A percentile compares a stretch with the other conserved stretches of the same genome.
These are phyloP conservation scores for Bhutanitis thaidina DNA, from an alignment of 2,888 invertebrate genomes.

Conservation along the genomic window DNA sequence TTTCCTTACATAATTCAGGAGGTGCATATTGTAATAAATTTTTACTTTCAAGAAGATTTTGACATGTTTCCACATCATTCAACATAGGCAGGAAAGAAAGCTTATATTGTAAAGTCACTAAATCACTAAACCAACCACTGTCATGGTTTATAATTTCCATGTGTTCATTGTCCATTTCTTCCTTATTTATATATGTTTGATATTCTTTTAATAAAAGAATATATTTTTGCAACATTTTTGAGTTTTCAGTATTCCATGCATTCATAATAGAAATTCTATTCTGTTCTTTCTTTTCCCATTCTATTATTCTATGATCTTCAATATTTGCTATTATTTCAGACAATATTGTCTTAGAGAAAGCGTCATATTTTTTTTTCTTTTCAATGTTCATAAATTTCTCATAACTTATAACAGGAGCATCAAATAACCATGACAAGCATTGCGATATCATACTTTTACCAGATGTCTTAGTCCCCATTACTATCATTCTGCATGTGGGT, in stretches of 20 bases:
- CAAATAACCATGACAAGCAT: conserved; percentile 75
- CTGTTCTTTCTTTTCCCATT: conserved; percentile 59
- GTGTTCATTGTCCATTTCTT: conserved; percentile 19
- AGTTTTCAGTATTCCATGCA: conserved; percentile 49
- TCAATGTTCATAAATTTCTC: conserved; percentile 38
- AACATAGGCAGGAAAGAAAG: conserved; percentile 48
- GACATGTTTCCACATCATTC: conserved; percentile 45
- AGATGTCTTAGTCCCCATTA: conserved; percentile 80
- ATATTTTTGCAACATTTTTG: conserved; percentile 37
- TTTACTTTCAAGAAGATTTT: conserved; percentile 33
- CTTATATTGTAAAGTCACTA: conserved; percentile 29
- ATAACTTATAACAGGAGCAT: conserved; percentile 65
- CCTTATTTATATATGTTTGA: conserved; percentile 23
- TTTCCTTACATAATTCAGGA: conserved; percentile 36
- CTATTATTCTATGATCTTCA: conserved; percentile 49
- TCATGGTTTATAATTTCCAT: conserved; percentile 13
- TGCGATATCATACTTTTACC: conserved; percentile 81
- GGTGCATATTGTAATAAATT: conserved; percentile 55
- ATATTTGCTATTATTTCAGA: conserved; percentile 63
- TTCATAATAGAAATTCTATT: conserved; percentile 51
- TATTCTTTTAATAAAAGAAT: conserved; percentile 35
- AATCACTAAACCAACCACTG: conserved; percentile 26
- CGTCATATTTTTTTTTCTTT: conserved; percentile 45
- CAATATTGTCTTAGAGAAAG: conserved; percentile 48
- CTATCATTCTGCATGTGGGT: conserved; percentile 78